Evolutionary conservation across 2,797 vertebrate genomes (phyloP).

Genomic region (Clarias laeviceps): DNA sequence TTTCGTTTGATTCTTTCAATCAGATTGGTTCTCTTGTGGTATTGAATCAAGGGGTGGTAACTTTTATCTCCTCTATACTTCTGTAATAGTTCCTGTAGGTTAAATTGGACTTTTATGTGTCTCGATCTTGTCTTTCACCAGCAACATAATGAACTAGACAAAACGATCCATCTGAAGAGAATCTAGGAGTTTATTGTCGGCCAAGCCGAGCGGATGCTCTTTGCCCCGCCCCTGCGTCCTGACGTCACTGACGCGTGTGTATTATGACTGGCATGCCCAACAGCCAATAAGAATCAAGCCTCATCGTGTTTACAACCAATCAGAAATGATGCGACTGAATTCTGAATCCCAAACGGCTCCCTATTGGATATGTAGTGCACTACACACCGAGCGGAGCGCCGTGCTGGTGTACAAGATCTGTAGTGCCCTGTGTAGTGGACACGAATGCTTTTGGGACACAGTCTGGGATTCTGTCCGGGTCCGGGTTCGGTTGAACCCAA

Average conservation of each 20-base stretch:
- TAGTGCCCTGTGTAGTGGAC: constrained; percentile 2
- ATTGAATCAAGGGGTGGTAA: too few relatives aligned
- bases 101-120: too few relatives aligned
- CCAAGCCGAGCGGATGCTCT: not conserved
- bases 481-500: constrained; percentile 67
- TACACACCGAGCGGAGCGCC: not conserved
- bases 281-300: constrained; percentile 40
- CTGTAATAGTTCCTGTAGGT: too few relatives aligned
- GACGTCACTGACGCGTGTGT: not conserved
- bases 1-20: too few relatives aligned
- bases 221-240: constrained; percentile 8
- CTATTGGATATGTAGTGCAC: not conserved
- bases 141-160: too few relatives aligned
- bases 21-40: too few relatives aligned
- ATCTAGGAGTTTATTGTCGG: not conserved
- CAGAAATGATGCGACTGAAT: constrained; percentile 25
- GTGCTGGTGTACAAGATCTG: not conserved
- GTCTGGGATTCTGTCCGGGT: constrained; percentile 1
- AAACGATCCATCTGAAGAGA: too few relatives aligned
- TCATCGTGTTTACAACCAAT: constrained; percentile 49
- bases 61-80: too few relatives aligned
- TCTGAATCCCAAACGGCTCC: constrained; percentile 6
- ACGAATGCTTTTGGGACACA: not conserved
- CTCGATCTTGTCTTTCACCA: too few relatives aligned
- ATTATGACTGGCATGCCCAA: not conserved